These are phyloP conservation scores for Salmo trutta DNA, from an alignment of 2,797 vertebrate species.

Conservation along the genomic window DNA sequence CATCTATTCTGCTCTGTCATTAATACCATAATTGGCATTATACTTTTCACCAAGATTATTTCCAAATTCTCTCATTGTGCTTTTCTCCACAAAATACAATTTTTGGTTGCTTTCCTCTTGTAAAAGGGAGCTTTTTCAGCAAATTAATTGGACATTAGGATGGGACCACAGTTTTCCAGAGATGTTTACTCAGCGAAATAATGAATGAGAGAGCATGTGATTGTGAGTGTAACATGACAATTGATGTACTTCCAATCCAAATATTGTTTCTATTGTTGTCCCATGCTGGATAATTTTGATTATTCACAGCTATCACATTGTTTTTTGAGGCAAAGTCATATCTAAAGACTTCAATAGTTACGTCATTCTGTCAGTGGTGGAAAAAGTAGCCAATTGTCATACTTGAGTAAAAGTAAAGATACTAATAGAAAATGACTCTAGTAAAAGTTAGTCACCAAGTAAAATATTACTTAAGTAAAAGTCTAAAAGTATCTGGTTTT, in stretches of 20 bases:
- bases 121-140: background rate
- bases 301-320: too few species aligned
- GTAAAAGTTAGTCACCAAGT: too few species aligned
- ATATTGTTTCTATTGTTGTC: background rate
- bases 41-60: slow-evolving; percentile 20
- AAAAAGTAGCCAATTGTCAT: too few species aligned
- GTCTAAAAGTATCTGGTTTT: too few species aligned
- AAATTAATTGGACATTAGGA: background rate
- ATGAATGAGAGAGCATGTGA: too few species aligned
- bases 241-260: background rate
- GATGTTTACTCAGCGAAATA: background rate
- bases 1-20: slow-evolving; percentile 24
- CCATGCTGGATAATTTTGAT: too few species aligned
- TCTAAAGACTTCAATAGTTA: too few species aligned
- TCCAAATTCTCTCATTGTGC: slow-evolving; percentile 12
- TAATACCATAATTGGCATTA: slow-evolving; percentile 37
- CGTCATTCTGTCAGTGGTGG: too few species aligned
- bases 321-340: too few species aligned
- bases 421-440: too few species aligned
- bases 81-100: background rate
- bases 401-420: too few species aligned
- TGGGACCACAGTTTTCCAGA: background rate
- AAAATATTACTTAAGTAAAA: too few species aligned
- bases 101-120: background rate
- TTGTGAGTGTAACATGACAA: background rate